A percentile compares a stretch with the other conserved stretches of the same genome.
phyloP scores from a whole-genome alignment of 2,797 vertebrate genomes.

The Sebastes matsubarae region DNA sequence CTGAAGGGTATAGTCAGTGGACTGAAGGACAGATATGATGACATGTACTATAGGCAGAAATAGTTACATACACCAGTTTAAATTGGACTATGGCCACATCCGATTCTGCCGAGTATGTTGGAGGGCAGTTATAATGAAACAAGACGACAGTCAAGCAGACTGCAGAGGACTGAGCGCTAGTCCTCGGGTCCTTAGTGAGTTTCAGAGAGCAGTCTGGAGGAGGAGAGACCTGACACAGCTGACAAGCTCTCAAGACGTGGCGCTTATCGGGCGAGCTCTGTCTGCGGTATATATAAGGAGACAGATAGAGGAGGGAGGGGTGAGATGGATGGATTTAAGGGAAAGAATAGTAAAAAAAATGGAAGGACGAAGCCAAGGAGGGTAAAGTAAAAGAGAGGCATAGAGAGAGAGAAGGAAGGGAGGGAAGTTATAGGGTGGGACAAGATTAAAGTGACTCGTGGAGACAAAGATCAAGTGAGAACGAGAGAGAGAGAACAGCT shows the following conservation, averaged over 20 bases:
- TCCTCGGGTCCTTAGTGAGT: conserved; percentile 41
- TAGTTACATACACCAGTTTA: not conserved
- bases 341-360: conserved; percentile 9
- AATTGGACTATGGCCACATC: not conserved
- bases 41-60: not conserved
- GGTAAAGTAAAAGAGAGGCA: not conserved
- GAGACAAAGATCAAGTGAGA: conserved; percentile 18
- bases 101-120: not conserved
- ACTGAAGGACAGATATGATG: conserved; percentile 16
- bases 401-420: not conserved
- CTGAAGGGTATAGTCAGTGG: not conserved
- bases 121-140: conserved; percentile 21
- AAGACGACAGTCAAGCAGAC: conserved; percentile 10
- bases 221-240: conserved; percentile 61
- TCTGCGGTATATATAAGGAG: conserved; percentile 8
- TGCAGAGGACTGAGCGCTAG: conserved; percentile 28
- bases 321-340: conserved; percentile 1
- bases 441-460: not conserved
- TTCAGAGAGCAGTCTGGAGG: conserved; percentile 52
- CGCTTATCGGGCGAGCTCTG: conserved; percentile 35
- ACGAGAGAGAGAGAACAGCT: not conserved
- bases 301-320: conserved; percentile 3
- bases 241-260: conserved; percentile 60
- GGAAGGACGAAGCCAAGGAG: not conserved
- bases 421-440: not conserved